phyloP scores from a whole-genome alignment of 2,113 vertebrate species.

The Sturnira hondurensis region DNA sequence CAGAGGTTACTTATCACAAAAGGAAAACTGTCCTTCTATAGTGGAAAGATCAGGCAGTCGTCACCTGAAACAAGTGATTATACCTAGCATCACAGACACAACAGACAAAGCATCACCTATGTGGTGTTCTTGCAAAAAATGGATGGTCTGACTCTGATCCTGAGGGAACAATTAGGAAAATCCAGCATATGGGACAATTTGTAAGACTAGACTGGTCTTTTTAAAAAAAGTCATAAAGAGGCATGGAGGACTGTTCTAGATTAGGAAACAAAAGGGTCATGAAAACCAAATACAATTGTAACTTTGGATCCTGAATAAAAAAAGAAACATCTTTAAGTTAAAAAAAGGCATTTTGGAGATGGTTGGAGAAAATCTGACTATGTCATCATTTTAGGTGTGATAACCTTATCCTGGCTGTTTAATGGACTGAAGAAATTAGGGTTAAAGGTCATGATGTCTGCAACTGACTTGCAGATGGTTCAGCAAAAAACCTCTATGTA shows the following conservation, averaged over 20 bases:
- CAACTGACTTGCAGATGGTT: conserved; percentile 12
- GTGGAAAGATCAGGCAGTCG: not conserved
- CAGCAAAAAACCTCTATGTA: not conserved
- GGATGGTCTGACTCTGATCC: not conserved
- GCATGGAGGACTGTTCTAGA: not conserved
- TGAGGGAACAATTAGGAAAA: conserved; percentile 13
- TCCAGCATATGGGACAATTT: not conserved
- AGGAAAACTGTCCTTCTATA: not conserved
- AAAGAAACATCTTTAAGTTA: not conserved
- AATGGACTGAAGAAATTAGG: conserved; percentile 23
- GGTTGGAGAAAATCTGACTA: not conserved
- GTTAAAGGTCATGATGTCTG: conserved; percentile 29
- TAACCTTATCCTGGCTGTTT: not conserved
- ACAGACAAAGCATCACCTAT: not conserved
- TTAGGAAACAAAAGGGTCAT: not conserved
- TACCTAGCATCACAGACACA: not conserved
- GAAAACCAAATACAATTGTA: not conserved
- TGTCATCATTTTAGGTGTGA: not conserved
- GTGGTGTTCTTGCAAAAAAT: conserved; percentile 8
- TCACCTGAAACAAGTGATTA: not conserved
- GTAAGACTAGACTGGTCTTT: not conserved
- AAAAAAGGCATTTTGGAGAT: not conserved
- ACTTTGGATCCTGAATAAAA: not conserved
- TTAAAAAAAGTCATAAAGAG: not conserved
- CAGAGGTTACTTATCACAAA: not conserved